These are phyloP conservation scores for Chitala chitala DNA, from an alignment of 2,113 vertebrate genomes.

Conservation along the genomic window DNA sequence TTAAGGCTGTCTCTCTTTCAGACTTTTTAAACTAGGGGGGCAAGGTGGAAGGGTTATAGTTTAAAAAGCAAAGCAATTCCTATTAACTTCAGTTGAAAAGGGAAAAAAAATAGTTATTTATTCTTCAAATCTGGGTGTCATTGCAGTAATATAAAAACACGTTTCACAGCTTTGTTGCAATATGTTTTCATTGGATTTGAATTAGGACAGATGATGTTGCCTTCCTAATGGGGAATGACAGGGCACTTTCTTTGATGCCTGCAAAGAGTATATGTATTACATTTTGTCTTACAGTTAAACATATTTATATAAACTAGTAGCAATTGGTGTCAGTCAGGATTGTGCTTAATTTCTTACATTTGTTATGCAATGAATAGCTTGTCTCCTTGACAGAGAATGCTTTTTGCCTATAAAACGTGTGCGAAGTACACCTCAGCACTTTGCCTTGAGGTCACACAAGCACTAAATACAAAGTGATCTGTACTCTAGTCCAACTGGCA, in stretches of 20 bases:
- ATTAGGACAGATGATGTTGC: neutral
- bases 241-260: neutral
- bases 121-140: neutral
- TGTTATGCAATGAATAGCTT: neutral
- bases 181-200: neutral
- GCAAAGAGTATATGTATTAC: neutral
- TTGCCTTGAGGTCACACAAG: too few species aligned
- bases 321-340: too few species aligned
- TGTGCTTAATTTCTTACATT: neutral
- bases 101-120: neutral
- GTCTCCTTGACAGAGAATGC: neutral
- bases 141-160: neutral
- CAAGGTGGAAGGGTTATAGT: neutral
- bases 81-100: neutral
- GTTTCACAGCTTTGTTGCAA: neutral
- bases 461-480: too few species aligned
- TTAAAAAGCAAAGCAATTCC: neutral
- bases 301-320: too few species aligned
- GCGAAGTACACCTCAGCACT: too few species aligned
- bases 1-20: neutral
- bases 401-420: neutral
- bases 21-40: neutral
- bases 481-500: too few species aligned
- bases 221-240: conserved; percentile 13
- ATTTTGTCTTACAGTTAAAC: too few species aligned